Conservation (phyloP, 2,888 invertebrate species). For the Zaprionus bogoriensis region DNA sequence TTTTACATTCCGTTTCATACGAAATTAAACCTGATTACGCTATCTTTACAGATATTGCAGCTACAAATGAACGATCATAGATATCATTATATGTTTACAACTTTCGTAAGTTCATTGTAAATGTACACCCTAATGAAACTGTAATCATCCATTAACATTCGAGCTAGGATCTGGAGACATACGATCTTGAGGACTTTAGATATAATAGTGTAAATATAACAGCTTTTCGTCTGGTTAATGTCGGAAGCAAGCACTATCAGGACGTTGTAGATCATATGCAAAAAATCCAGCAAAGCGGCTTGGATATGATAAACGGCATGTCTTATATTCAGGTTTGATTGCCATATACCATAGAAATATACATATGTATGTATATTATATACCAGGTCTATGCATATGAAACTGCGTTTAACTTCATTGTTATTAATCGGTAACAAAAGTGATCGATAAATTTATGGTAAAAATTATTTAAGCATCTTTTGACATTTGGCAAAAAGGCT, state of each 20-base stretch:
- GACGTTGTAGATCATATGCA: slow-evolving; percentile 93
- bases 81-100: slow-evolving; percentile 97
- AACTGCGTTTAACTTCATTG: too few relatives aligned
- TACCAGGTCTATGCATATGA: too few relatives aligned
- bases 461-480: too few relatives aligned
- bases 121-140: not conserved
- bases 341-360: too few relatives aligned
- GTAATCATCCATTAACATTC: too few relatives aligned
- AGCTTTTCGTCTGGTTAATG: slow-evolving; percentile 94
- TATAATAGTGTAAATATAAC: slow-evolving; percentile 97
- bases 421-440: too few relatives aligned
- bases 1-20: slow-evolving; percentile 4
- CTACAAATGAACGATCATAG: slow-evolving; percentile 97
- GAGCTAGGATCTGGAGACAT: slow-evolving; percentile 90
- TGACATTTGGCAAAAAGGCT: too few relatives aligned
- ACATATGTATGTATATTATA: too few relatives aligned
- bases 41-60: slow-evolving; percentile 92
- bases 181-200: slow-evolving; percentile 94
- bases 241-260: slow-evolving; percentile 89
- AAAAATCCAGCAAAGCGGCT: slow-evolving; percentile 92
- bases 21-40: not conserved
- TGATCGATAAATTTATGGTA: too few relatives aligned
- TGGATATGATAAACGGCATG: slow-evolving; percentile 87
- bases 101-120: slow-evolving; percentile 89
- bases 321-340: slow-evolving; percentile 89